Conservation (phyloP, 2,888 invertebrate species). For the Volucella inflata region DNA sequence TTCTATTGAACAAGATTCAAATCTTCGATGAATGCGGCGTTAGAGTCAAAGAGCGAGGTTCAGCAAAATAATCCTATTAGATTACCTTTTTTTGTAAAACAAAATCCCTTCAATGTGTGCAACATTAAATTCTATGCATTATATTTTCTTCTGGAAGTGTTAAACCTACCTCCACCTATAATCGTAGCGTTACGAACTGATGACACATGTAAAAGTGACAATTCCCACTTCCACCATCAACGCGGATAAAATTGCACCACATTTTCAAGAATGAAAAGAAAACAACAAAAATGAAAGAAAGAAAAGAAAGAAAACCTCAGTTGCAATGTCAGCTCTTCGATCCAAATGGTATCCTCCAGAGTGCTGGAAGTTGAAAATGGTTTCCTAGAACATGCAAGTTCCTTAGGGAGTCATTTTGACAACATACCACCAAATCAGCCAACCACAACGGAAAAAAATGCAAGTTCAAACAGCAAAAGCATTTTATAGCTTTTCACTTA, state of each 20-base stretch:
- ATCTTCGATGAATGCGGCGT: no score
- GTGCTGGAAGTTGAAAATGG: constrained; percentile 43
- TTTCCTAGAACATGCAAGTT: constrained; percentile 48
- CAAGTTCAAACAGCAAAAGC: constrained; percentile 70
- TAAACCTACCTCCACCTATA: not conserved
- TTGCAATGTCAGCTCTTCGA: constrained; percentile 61
- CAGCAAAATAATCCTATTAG: no score
- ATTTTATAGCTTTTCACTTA: constrained; percentile 73
- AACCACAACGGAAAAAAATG: constrained; percentile 60
- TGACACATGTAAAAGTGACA: constrained; percentile 59
- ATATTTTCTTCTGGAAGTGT: not conserved
- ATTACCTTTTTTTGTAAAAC: no score
- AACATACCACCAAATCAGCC: constrained; percentile 18
- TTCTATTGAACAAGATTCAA: no score
- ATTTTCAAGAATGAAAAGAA: not conserved
- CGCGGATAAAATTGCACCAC: constrained; percentile 41
- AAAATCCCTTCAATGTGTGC: not conserved
- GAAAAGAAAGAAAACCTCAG: constrained; percentile 7
- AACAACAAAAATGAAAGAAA: not conserved
- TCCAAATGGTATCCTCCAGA: constrained; percentile 36
- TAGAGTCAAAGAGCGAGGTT: no score
- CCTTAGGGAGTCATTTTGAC: constrained; percentile 56
- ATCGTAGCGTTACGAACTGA: constrained; percentile 38
- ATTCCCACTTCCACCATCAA: constrained; percentile 42
- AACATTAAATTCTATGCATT: constrained; percentile 10